Conservation (phyloP, 2,888 invertebrate genomes). For the Drosophila ustulata region DNA sequence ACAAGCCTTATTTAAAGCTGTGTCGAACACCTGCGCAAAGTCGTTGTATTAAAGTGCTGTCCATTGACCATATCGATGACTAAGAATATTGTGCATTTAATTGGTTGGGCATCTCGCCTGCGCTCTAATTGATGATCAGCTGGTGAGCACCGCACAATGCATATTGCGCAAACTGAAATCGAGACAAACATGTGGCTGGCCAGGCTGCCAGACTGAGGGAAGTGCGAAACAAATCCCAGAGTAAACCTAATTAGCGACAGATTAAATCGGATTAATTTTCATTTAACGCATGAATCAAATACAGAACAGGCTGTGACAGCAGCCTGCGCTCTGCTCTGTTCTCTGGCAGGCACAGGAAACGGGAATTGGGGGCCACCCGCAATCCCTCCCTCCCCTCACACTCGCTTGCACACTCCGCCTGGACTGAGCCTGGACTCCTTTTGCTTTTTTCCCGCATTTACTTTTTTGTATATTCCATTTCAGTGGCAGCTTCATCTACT, state of each 20-base stretch:
- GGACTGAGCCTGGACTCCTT: conserved; percentile 32
- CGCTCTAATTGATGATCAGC: conserved; percentile 51
- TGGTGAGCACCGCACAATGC: conserved; percentile 22
- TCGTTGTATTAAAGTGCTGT: neutral
- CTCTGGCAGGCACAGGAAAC: conserved; percentile 58
- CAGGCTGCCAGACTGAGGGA: conserved; percentile 34
- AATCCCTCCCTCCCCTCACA: neutral
- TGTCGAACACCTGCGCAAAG: neutral
- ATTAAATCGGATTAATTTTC: conserved; percentile 81
- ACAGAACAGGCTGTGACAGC: conserved; percentile 69
- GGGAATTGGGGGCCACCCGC: conserved; percentile 21
- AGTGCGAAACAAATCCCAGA: conserved; percentile 80
- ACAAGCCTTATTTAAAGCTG: conserved; percentile 43
- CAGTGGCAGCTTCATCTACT: conserved; percentile 2
- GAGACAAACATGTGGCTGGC: conserved; percentile 39
- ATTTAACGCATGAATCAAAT: conserved; percentile 81
- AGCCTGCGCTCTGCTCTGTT: neutral
- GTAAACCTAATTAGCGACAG: conserved; percentile 82
- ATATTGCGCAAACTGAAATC: conserved; percentile 33
- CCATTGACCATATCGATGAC: conserved; percentile 2
- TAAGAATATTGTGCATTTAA: conserved; percentile 25
- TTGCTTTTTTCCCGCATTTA: conserved; percentile 29
- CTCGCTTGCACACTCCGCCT: neutral
- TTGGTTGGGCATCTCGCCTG: conserved; percentile 28
- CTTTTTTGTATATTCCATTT: conserved; percentile 32